Base-by-base conservation (phyloP, 2,797 vertebrate species). In the Chanos chanos region DNA sequence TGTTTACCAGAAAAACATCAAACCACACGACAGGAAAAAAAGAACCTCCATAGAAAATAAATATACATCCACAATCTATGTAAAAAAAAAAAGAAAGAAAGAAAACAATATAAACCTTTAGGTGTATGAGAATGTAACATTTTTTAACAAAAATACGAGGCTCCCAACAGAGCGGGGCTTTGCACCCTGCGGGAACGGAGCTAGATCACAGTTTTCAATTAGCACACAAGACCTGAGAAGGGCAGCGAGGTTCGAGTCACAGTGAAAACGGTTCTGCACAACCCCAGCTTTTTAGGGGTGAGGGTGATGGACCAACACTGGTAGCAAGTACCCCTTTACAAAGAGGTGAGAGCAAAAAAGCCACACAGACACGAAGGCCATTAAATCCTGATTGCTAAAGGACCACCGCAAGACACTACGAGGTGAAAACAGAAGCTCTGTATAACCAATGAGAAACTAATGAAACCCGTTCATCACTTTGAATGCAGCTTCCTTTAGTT, bases 191-290 rank as follows among this genome's bases (percentile, higher is more conserved):
- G 24, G 5, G 12, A 36, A 33, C 34, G 7, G 54, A 54, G 7
- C 30, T 19, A 7, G 7, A 51, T 73, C 70, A 62, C 63, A 70
- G 64, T 61, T 58, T 30, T 21, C 40, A 40, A 40, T 9, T 41
- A 8, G 36, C 33, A 45, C 44, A 36, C 66, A 54, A 55, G 56
- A 83, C 84, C 82, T 83, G 84, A 86, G 83, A 70, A 64, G 62
- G 41, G 16, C 9, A 24, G 12, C 40, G 68, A 60, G 71, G 37
- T 53, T 43, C 82, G 52, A 55, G 64, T 87, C 86, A 86, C 82
- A 86, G 83, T 86, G 74, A 78, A 71, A 45, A 76, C 71, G 75
- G 61, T 63, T 77, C 63, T 19, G 27, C 76, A 62, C 53, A 58
- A 56, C 66, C 53, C 63, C 47, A 65, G 49, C 57, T 72, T 63